Evolutionary conservation across 2,797 vertebrate species (phyloP), one percentile per base, ranked within the genome.

Genomic region (Gila robusta): DNA sequence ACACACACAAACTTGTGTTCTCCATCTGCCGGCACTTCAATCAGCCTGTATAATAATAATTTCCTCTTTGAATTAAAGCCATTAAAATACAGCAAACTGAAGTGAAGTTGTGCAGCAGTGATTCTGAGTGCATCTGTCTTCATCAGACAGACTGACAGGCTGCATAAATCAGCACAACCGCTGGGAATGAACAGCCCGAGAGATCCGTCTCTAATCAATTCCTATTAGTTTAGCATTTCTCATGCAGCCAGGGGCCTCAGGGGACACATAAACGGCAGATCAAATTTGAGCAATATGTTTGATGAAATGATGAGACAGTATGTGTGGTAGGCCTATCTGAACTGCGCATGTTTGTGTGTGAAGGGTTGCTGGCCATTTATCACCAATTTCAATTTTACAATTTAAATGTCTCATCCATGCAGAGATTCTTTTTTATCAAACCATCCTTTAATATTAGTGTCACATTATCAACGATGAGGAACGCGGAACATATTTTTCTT

Each of bases 181-280:
- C 69, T 62, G 74, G 74, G 66, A 83, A 85, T 32, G 49, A 80
- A 77, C 87, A 74, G 44, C 66, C 37, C 41, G 37, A 69, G 70
- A 77, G 84, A 87, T 84, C 87, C 82, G 79, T 81, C 39, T 80
- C 82, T 85, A 86, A 87, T 89, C 90, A 89, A 87, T 83, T 87
- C 79, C 81, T 80, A 73, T 86, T 88, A 87, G 87, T 87, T 88
- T 67, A 80, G 84, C 79, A 66, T 87, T 84, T 74, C 83, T 79
- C 35, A 47, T 47, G 71, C 67, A 59, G 66, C 83, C 71, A 37
- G 35, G 19, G 37, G 44, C 49, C 73, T 76, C 78, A 28, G 35
- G 87, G 73, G 89, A 84, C 82, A 54, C 66, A 86, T 87, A 54
- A 70, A 70, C 64, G 80, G 44, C 83, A 66, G 52, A 87, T 90